Conservation (phyloP, 2,888 invertebrate genomes). For the Periphyllus acericola region DNA sequence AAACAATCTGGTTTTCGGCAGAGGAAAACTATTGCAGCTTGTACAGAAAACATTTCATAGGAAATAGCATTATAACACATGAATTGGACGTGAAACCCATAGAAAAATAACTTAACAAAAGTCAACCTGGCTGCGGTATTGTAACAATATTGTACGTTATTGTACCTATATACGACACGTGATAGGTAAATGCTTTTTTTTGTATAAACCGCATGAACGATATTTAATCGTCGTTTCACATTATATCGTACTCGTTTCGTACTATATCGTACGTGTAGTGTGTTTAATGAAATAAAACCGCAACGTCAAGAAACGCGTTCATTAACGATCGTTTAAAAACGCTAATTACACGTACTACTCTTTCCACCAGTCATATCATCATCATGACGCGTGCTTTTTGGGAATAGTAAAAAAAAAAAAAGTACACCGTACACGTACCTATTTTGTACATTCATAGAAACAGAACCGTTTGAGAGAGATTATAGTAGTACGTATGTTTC, state of each 20-base stretch:
- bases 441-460: background rate
- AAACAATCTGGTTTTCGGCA: background rate
- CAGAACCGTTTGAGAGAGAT: background rate
- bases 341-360: background rate
- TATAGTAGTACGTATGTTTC: background rate
- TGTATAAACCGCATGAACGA: background rate
- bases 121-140: background rate
- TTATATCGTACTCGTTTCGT: too few species aligned
- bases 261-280: background rate
- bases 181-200: background rate
- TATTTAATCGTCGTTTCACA: background rate
- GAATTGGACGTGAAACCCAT: background rate
- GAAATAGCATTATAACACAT: background rate
- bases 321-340: background rate
- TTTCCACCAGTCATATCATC: background rate
- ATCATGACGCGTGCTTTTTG: too few species aligned
- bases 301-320: background rate
- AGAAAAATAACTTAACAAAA: background rate
- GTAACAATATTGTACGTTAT: background rate
- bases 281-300: background rate
- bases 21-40: background rate
- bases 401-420: background rate
- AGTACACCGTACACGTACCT: background rate
- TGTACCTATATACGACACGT: background rate
- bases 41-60: background rate